These are phyloP conservation scores for Aldrovandia affinis DNA, from an alignment of 2,797 vertebrate species.

Conservation along the genomic window DNA sequence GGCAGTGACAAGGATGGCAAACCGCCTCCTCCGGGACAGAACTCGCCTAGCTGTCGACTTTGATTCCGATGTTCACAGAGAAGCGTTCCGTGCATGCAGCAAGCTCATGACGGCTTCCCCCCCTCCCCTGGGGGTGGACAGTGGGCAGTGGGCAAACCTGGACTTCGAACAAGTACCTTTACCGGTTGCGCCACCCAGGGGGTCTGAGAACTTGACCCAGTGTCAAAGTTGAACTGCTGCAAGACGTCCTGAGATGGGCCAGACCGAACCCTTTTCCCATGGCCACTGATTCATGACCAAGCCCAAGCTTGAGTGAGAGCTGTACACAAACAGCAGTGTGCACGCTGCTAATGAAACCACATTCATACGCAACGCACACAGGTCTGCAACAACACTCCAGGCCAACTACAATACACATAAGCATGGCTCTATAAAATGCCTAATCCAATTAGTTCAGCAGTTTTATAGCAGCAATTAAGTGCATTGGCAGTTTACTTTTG, in stretches of 20 bases:
- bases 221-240: neutral
- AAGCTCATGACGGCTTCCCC: no score
- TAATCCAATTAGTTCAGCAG: slow-evolving; percentile 8
- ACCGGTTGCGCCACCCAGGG: no score
- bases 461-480: slow-evolving; percentile 11
- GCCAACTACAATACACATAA: neutral
- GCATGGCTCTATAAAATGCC: neutral
- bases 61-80: no score
- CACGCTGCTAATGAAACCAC: neutral
- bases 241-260: neutral
- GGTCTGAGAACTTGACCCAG: neutral
- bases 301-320: neutral
- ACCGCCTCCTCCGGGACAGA: no score
- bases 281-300: neutral
- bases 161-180: no score
- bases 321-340: neutral
- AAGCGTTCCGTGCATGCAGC: no score
- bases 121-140: no score
- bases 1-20: no score
- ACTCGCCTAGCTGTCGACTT: no score
- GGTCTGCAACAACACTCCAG: no score
- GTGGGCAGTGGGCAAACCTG: no score
- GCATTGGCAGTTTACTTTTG: neutral
- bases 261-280: neutral
- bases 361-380: slow-evolving; percentile 9